A percentile compares a stretch with the other conserved stretches of the same genome.
phyloP scores from a whole-genome alignment of 2,797 vertebrate genomes.

The Tarsius wallacei region DNA sequence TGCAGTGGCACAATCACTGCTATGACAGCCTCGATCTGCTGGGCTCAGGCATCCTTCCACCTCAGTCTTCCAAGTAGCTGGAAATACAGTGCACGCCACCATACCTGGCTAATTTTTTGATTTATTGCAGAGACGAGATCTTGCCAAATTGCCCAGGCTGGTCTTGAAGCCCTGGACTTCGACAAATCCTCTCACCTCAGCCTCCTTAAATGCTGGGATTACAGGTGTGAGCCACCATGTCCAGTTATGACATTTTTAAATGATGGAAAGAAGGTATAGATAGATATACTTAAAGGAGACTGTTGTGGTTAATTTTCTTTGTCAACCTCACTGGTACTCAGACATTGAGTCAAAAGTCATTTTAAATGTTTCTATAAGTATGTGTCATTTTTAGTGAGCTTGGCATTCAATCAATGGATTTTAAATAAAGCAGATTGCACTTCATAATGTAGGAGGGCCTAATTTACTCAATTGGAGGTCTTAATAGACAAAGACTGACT shows the following conservation, averaged over 20 bases:
- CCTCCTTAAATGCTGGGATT: no score
- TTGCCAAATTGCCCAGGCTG: no score
- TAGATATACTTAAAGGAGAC: background rate
- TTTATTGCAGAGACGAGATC: no score
- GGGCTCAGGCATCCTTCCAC: no score
- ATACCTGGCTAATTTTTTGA: no score
- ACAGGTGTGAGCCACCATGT: no score
- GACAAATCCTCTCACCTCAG: no score
- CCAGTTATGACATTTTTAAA: background rate
- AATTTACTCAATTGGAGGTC: background rate
- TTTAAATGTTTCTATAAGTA: background rate
- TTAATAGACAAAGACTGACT: background rate
- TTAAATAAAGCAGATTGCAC: background rate
- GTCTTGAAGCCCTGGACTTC: no score
- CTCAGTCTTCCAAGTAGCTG: no score
- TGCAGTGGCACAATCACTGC: no score
- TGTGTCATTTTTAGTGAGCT: background rate
- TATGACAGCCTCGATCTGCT: no score
- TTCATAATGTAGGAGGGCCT: background rate
- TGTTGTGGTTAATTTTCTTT: background rate
- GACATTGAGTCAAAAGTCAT: background rate
- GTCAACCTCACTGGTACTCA: background rate
- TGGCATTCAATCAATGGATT: background rate
- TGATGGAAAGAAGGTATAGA: background rate
- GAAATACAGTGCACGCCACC: no score